These are phyloP conservation scores for Sthenelais limicola DNA, from an alignment of 2,888 invertebrate species.

Conservation along the genomic window DNA sequence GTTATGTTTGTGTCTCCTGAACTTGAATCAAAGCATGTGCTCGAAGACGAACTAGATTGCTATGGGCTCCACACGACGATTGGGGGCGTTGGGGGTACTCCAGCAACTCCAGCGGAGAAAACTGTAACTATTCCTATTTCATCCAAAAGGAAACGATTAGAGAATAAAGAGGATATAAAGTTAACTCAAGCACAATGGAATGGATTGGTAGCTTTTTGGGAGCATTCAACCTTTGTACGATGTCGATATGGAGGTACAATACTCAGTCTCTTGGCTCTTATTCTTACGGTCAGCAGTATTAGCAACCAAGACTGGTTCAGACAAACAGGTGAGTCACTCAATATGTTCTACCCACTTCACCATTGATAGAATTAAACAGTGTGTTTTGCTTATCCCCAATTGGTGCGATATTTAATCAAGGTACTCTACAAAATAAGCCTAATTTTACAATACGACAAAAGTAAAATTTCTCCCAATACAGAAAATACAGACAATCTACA, in stretches of 20 bases:
- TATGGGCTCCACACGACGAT: background rate
- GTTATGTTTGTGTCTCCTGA: constrained; percentile 52
- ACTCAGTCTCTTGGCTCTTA: constrained; percentile 58
- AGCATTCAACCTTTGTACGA: constrained; percentile 65
- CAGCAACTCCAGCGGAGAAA: constrained; percentile 1
- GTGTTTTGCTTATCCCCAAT: background rate
- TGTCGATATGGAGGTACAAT: constrained; percentile 62
- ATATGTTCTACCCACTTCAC: background rate
- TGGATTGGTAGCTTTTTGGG: constrained; percentile 66
- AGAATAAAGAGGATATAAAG: constrained; percentile 45
- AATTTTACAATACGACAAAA: too few relatives aligned
- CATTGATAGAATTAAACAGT: background rate
- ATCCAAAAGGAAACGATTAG: constrained; percentile 6
- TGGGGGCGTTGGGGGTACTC: background rate
- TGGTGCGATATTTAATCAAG: too few relatives aligned
- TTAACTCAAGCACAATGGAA: constrained; percentile 64
- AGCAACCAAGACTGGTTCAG: constrained; percentile 40
- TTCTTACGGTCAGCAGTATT: constrained; percentile 40
- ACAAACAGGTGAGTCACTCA: constrained; percentile 27
- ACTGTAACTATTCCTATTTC: background rate
- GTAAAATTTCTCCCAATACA: too few relatives aligned
- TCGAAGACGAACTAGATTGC: constrained; percentile 21
- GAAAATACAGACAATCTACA: too few relatives aligned
- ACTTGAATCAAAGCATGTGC: constrained; percentile 38
- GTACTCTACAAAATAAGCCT: too few relatives aligned